These are phyloP conservation scores for Chrysaora quinquecirrha DNA, from an alignment of 30 jellyfish, hydroid and myxozoan species.

Conservation along the genomic window DNA sequence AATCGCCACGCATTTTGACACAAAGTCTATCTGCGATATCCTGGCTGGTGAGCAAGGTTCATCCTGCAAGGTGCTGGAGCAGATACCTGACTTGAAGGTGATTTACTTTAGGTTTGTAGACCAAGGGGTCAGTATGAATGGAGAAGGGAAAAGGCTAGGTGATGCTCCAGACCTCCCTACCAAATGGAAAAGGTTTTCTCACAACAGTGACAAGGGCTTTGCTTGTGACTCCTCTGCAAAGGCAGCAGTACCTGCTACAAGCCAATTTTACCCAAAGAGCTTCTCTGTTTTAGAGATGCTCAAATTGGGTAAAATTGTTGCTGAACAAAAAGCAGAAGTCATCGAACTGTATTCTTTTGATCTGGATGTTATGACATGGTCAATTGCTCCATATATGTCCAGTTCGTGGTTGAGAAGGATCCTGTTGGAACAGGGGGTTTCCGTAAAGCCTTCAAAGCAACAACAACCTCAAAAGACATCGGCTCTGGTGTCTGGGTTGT, in stretches of 20 bases:
- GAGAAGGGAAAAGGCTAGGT: background rate
- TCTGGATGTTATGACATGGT: background rate
- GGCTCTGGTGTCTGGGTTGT: too few relatives aligned
- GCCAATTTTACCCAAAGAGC: background rate
- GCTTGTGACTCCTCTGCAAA: background rate
- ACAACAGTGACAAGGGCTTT: background rate
- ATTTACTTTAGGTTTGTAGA: background rate
- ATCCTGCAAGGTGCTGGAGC: background rate
- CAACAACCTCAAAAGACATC: too few relatives aligned
- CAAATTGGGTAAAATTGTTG: background rate
- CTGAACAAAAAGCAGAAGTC: too few relatives aligned
- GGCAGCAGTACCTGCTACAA: background rate
- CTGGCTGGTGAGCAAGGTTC: background rate
- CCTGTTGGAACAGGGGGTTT: conserved; percentile 11
- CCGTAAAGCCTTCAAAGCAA: too few relatives aligned
- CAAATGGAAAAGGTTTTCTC: background rate
- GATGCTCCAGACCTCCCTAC: background rate
- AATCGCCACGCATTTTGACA: too few relatives aligned
- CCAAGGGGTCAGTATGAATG: background rate
- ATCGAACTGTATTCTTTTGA: background rate
- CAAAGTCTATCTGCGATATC: background rate
- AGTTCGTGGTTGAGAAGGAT: too few relatives aligned
- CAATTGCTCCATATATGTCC: background rate
- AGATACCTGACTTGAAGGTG: too few relatives aligned
- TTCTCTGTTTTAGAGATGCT: background rate